Evolutionary conservation across 1,140 invertebrate genomes (phyloP).

Genomic region (Pygmarrhopalites habei): DNA sequence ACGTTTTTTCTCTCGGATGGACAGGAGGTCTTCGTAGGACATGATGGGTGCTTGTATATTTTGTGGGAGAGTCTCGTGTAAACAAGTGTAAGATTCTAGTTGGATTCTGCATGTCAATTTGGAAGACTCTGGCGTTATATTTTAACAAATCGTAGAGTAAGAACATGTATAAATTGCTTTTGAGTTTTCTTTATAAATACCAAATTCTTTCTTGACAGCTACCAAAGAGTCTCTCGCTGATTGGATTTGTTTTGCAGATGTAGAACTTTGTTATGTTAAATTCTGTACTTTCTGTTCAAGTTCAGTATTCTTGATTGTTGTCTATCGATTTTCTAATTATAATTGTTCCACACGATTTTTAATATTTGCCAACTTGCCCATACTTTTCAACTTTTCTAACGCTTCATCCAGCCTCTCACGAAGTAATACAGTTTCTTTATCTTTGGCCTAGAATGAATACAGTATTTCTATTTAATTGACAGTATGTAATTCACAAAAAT

Average conservation of each 20-base stretch:
- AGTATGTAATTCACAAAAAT: too few relatives aligned
- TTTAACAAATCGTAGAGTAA: too few relatives aligned
- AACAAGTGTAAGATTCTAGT: too few relatives aligned
- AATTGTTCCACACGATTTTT: slow-evolving; percentile 28
- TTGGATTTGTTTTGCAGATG: slow-evolving; percentile 20
- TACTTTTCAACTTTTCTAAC: slow-evolving; percentile 20
- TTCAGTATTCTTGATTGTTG: slow-evolving; percentile 11
- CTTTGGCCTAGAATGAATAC: too few relatives aligned
- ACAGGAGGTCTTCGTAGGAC: slow-evolving; percentile 45
- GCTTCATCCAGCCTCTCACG: slow-evolving; percentile 22
- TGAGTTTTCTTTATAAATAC: slow-evolving; percentile 35
- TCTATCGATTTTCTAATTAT: slow-evolving; percentile 28
- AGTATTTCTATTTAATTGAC: too few relatives aligned
- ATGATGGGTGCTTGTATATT: too few relatives aligned
- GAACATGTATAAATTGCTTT: slow-evolving; percentile 36
- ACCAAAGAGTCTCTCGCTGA: slow-evolving; percentile 18
- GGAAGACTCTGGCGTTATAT: too few relatives aligned
- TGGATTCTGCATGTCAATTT: too few relatives aligned
- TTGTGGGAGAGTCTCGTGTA: too few relatives aligned
- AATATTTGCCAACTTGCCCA: slow-evolving; percentile 19
- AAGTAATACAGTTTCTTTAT: slow-evolving; percentile 18
- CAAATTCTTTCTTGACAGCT: slow-evolving; percentile 24
- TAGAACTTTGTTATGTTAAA: neutral
- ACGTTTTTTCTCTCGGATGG: slow-evolving; percentile 40
- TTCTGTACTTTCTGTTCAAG: slow-evolving; percentile 6